Conservation (phyloP, 2,113 vertebrate genomes). For the Phrynosoma blainvillii region DNA sequence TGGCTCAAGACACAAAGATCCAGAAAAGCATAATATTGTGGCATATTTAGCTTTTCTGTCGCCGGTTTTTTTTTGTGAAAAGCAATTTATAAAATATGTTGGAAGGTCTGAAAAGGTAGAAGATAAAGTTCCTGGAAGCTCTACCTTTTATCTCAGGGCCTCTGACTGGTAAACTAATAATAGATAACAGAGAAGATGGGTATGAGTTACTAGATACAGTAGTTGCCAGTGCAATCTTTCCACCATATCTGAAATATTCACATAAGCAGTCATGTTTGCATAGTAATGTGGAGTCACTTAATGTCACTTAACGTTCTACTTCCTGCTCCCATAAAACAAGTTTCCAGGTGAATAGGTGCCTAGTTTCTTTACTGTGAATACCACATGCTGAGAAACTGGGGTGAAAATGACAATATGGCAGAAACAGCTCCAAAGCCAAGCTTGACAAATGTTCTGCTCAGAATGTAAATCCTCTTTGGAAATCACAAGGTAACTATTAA, state of each 20-base stretch:
- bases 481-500: neutral
- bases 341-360: neutral
- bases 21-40: no score
- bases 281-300: neutral
- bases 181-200: no score
- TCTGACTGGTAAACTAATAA: no score
- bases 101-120: neutral
- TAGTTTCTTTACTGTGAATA: neutral
- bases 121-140: neutral
- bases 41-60: no score
- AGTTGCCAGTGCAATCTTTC: neutral
- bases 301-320: neutral
- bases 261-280: no score
- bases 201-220: neutral
- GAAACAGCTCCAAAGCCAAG: neutral
- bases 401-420: neutral
- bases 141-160: no score
- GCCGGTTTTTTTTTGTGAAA: no score
- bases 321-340: no score
- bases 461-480: neutral
- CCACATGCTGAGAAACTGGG: neutral
- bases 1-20: neutral
- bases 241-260: neutral
- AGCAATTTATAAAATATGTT: neutral
- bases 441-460: neutral